phyloP scores from a whole-genome alignment of 2,888 invertebrate genomes.

The Gibbula magus region DNA sequence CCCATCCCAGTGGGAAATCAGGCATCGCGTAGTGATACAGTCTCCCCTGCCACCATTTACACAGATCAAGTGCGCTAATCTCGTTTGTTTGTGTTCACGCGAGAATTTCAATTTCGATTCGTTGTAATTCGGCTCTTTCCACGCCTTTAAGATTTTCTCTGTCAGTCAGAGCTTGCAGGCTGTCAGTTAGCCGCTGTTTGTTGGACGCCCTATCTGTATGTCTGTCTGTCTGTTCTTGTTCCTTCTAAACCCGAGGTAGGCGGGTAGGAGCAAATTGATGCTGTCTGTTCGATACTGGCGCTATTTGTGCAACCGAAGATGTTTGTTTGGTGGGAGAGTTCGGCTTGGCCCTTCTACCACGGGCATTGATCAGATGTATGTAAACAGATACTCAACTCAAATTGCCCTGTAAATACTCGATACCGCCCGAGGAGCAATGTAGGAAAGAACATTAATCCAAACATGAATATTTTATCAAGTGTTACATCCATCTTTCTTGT shows the following conservation, averaged over 20 bases:
- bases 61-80: slow-evolving; percentile 25
- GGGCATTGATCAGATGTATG: slow-evolving; percentile 1
- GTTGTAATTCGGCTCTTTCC: slow-evolving; percentile 14
- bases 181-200: background rate
- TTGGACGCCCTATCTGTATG: background rate
- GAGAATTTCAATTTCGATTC: slow-evolving; percentile 19
- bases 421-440: background rate
- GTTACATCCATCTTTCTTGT: background rate
- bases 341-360: background rate
- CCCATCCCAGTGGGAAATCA: slow-evolving; percentile 23
- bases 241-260: background rate
- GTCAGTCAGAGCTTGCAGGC: background rate
- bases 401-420: slow-evolving; percentile 20
- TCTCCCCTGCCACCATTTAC: slow-evolving; percentile 22
- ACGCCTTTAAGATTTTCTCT: background rate
- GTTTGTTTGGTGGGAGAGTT: background rate
- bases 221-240: background rate
- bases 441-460: background rate
- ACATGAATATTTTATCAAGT: background rate
- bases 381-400: slow-evolving; percentile 24
- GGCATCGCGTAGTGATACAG: background rate
- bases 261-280: background rate
- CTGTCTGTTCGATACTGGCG: background rate
- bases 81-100: slow-evolving; percentile 25
- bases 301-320: slow-evolving; percentile 1